Base-by-base conservation (phyloP, 2,888 invertebrate species). In the Ichneumoninae sp. region DNA sequence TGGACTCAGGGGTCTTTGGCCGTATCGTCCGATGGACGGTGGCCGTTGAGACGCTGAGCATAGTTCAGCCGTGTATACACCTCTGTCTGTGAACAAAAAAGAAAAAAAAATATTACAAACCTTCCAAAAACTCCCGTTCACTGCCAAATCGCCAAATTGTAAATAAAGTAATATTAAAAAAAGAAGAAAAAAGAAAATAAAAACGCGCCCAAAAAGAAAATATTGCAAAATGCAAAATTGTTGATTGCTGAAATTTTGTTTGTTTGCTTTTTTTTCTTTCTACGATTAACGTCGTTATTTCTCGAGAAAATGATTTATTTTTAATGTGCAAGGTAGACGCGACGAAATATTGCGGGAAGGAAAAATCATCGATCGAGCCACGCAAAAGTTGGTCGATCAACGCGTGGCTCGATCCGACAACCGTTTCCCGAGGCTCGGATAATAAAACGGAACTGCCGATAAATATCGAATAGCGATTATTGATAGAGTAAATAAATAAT, bases 21-120 rank as follows among this genome's bases (percentile, higher is more conserved):
- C 86, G 77, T 73, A 87, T 85, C 2, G 85, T 50, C 66, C 74
- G 71, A 69, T 87, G 86, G 13, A 87, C 83, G 7, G 79, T 66
- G 8, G 86, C 83, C 7, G 83, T 54, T 8, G 86, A 83, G n/a
- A 87, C 82, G 70, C 86, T 87, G 65, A 87, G 71, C 86, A 87
- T 87, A 60, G 69, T 85, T 33, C 10, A 33, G 19, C 36, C 36
- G 65, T 36, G 10, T 36, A 40, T 33, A 65, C 0, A 65, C 8
- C 7, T 36, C 33, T 16, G 16, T 10, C 68, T 33, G 13, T 10
- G 2, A 40, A 40, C 40, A 40, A 81, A 65, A 30, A n/a, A 47
- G 13, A 74, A 40, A 47, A 36, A 68, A 22, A n/a, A 33, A 65
- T 8, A 16, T 40, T 19, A 52, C 13, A 60, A 60, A 30, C 1